Percentiles rank a stretch among this genome's conserved stretches.
These are phyloP conservation scores for Amiota minor DNA, from an alignment of 2,888 invertebrate genomes.

Conservation along the genomic window DNA sequence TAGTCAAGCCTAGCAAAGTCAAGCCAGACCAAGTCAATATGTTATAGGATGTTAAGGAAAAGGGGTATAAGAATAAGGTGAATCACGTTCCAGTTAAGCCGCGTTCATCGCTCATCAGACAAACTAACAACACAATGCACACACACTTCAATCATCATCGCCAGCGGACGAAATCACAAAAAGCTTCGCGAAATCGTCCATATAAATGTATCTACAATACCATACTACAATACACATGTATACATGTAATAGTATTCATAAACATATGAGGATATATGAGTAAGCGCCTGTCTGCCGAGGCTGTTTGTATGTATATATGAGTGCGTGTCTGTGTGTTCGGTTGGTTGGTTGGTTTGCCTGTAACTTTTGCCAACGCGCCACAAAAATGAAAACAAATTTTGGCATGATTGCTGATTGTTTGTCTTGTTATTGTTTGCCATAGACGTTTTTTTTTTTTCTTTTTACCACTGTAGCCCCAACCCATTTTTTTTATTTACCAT, in stretches of 20 bases:
- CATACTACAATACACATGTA: no score
- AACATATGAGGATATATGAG: slow-evolving; percentile 23
- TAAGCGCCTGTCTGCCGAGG: slow-evolving; percentile 20
- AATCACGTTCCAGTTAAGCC: not conserved
- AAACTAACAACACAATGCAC: slow-evolving; percentile 57
- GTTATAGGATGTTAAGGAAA: no score
- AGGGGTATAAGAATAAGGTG: no score
- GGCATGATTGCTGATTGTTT: slow-evolving; percentile 66
- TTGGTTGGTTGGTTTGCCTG: slow-evolving; percentile 42
- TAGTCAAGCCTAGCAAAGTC: slow-evolving; percentile 22
- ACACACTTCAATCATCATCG: slow-evolving; percentile 65
- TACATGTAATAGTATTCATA: no score
- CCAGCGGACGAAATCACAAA: slow-evolving; percentile 52
- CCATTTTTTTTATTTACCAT: not conserved
- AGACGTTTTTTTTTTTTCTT: slow-evolving; percentile 28
- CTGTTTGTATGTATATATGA: slow-evolving; percentile 22
- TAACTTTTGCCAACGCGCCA: slow-evolving; percentile 48
- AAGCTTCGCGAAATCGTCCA: slow-evolving; percentile 30
- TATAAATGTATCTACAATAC: slow-evolving; percentile 1
- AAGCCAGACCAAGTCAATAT: no score
- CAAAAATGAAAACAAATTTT: slow-evolving; percentile 67
- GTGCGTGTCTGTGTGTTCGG: slow-evolving; percentile 36
- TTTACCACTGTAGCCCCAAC: slow-evolving; percentile 22
- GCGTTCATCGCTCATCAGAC: slow-evolving; percentile 30
- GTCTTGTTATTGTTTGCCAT: slow-evolving; percentile 64